These are phyloP conservation scores for Nothura maculosa DNA, from an alignment of 2,797 vertebrate genomes.

Conservation along the genomic window DNA sequence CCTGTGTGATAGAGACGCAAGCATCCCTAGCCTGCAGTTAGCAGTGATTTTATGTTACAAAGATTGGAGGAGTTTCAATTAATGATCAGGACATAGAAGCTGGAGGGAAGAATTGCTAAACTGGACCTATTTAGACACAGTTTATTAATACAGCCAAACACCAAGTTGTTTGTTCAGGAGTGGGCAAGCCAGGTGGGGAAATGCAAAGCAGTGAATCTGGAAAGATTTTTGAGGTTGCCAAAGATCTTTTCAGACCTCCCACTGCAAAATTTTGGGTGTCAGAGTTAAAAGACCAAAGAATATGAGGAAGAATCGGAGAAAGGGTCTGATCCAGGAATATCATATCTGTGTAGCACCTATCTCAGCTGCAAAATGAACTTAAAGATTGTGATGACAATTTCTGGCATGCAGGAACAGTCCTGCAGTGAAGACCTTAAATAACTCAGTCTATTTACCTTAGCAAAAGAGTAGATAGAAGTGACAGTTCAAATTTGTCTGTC, in stretches of 20 bases:
- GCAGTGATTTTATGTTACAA: background rate
- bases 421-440: background rate
- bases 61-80: background rate
- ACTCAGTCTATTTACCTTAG: background rate
- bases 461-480: background rate
- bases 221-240: background rate
- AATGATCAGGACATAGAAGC: background rate
- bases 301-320: background rate
- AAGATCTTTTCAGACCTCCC: background rate
- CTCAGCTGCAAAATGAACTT: background rate
- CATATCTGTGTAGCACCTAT: rapidly evolving
- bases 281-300: background rate
- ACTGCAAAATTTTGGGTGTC: rapidly evolving
- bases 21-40: background rate
- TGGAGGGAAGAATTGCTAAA: background rate
- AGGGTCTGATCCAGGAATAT: background rate
- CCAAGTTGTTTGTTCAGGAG: background rate
- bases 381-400: background rate
- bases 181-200: background rate
- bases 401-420: background rate
- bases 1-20: background rate
- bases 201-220: background rate
- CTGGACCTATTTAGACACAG: rapidly evolving
- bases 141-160: background rate
- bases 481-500: background rate